Evolutionary conservation across 2,113 vertebrate genomes (phyloP), one percentile per base, ranked within the genome.

Genomic region (Dipodomys merriami): DNA sequence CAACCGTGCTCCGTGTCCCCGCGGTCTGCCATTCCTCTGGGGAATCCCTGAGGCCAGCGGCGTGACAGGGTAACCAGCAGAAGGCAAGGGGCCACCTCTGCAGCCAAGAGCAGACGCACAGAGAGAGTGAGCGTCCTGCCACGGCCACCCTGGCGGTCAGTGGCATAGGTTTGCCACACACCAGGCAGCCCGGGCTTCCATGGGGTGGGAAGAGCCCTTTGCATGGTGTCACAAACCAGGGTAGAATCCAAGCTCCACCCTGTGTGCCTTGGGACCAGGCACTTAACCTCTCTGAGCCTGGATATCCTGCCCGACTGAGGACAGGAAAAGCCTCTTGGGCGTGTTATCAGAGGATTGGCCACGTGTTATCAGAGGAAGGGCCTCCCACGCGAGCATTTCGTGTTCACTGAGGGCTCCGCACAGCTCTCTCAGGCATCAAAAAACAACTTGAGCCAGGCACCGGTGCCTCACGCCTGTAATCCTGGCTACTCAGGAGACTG

Each of bases 311-410:
- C n/a, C 27, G 25, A 19, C 3, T 0, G 0, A 6, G 12, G 30
- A 53, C 67, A 25, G 86, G 49, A 22, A 16, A 18, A 22, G 57
- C 20, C 49, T 65, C 19, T 39, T n/a, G 11, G 57, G 57, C 30
- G 73, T 6, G 12, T 12, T 64, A 18, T 16, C 1, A 13, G 35
- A 16, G n/a, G 68, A 46, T 16, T 13, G 33, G 46, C 10, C 27
- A n/a, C 30, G 73, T 6, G 12, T 12, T 64, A 18, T 16, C 1
- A 13, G 35, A 16, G n/a, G 68, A 46, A 12, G 8, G 33, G 46
- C 10, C 27, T n/a, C 71, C 15, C 1, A 20, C 39, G 23, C 1
- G 53, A 72, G 73, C 1, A 1, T 49, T 2, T 3, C 6, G 1
- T 3, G 20, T 13, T 49, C n/a, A 46, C 25, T 19, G 4, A 5